These are phyloP conservation scores for Mesocricetus auratus DNA, from an alignment of 2,113 vertebrate genomes.

Conservation along the genomic window DNA sequence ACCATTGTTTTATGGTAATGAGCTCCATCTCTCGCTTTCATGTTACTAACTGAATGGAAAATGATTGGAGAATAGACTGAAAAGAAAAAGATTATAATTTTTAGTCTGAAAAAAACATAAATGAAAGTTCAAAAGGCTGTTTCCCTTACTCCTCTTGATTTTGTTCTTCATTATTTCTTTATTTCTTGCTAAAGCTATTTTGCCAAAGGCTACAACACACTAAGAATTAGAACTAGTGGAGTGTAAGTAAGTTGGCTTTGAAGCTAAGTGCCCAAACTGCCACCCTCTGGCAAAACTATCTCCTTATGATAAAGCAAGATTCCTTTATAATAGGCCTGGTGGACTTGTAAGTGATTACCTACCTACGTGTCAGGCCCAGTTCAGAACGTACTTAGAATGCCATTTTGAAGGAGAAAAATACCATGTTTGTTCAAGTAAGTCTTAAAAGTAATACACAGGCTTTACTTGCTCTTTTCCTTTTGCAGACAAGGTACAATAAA, in stretches of 20 bases:
- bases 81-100: conserved; percentile 41
- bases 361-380: conserved; percentile 47
- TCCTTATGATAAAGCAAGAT: conserved; percentile 62
- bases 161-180: conserved; percentile 75
- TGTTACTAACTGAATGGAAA: conserved; percentile 35
- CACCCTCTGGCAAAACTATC: conserved; percentile 72
- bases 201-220: conserved; percentile 78
- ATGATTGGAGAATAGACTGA: conserved; percentile 32
- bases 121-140: conserved; percentile 67
- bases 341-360: conserved; percentile 66
- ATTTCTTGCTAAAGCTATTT: conserved; percentile 82
- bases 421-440: conserved; percentile 63
- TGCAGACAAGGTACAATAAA: conserved; percentile 10
- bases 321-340: conserved; percentile 64
- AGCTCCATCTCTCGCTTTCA: conserved; percentile 54
- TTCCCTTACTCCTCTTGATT: conserved; percentile 65
- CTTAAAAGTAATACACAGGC: conserved; percentile 63
- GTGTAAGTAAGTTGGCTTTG: conserved; percentile 74
- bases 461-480: conserved; percentile 14
- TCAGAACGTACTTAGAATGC: conserved; percentile 64
- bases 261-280: conserved; percentile 65
- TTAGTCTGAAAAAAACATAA: conserved; percentile 55
- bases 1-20: conserved; percentile 34
- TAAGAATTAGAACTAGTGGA: conserved; percentile 70
- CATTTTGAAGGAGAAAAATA: conserved; percentile 70